phyloP scores from a whole-genome alignment of 2,113 vertebrate genomes.

The Trinectes maculatus region DNA sequence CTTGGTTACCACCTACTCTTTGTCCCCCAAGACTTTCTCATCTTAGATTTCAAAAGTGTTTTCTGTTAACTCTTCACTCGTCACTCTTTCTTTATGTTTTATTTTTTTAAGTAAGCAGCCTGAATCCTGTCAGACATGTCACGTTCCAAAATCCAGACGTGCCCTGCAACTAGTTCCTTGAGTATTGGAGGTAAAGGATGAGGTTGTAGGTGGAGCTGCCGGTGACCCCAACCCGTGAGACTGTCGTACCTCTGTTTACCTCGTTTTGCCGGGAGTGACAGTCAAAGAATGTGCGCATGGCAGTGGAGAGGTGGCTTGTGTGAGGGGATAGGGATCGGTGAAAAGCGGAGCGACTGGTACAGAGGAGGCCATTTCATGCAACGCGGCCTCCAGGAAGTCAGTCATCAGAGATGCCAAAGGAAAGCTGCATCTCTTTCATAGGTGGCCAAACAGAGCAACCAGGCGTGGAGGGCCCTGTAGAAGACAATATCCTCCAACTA shows the following conservation, averaged over 20 bases:
- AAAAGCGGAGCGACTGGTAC: slow-evolving; percentile 52
- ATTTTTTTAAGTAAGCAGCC: slow-evolving; percentile 22
- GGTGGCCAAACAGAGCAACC: slow-evolving; percentile 68
- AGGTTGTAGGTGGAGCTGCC: slow-evolving; percentile 12
- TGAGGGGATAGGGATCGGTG: slow-evolving; percentile 58
- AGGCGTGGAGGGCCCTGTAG: slow-evolving; percentile 63
- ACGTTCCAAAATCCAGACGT: slow-evolving; percentile 39
- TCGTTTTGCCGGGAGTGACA: slow-evolving; percentile 53
- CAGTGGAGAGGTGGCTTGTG: slow-evolving; percentile 46
- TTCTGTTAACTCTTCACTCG: slow-evolving; percentile 33
- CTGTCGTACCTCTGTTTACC: not conserved
- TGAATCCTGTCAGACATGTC: slow-evolving; percentile 50
- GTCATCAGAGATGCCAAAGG: slow-evolving; percentile 70
- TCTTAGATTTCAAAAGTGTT: slow-evolving; percentile 37
- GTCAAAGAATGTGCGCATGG: slow-evolving; percentile 31
- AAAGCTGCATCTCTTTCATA: slow-evolving; percentile 72
- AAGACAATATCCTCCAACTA: slow-evolving; percentile 74
- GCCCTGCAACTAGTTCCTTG: slow-evolving; percentile 18
- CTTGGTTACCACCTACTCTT: slow-evolving; percentile 55
- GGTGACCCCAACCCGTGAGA: slow-evolving; percentile 41
- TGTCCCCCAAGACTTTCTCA: slow-evolving; percentile 33
- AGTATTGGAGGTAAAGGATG: slow-evolving; percentile 17
- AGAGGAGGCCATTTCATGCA: slow-evolving; percentile 76
- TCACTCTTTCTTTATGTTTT: not conserved
- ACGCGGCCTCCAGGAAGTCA: slow-evolving; percentile 71